Base-by-base conservation (phyloP, 37 sponge, comb jelly and placozoan genomes). In the Mnemiopsis leidyi region DNA sequence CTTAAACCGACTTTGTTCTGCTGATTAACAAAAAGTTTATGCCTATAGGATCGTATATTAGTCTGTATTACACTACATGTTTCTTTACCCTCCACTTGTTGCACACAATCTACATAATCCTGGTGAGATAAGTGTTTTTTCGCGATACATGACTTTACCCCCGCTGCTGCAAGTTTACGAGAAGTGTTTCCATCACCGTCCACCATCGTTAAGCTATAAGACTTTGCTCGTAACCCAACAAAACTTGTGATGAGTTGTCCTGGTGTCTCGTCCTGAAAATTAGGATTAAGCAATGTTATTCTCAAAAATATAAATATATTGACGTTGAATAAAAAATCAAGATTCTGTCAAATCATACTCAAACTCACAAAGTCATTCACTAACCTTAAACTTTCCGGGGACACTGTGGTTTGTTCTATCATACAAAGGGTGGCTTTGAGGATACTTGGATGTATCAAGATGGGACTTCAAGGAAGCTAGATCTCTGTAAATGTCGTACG, bases 171-270 rank as follows among this genome's bases (percentile, higher is more conserved):
- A 40, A 48, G 38, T 38, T 85, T 85, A 13, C 40, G 13, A n/a
- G n/a, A n/a, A n/a, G n/a, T n/a, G n/a, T n/a, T n/a, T n/a, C n/a
- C n/a, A 39, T 40, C 36, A 85, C 9, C 90, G 3, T 85, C 90
- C 5, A 3, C 3, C 9, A 85, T 23, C 5, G 38, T 37, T 3
- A 32, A 16, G 33, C 69, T 32, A 73, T 93, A 93, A 25, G 76
- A 20, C 26, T 93, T 93, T 1, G 32, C 26, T 37, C 93, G 0
- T 75, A 93, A 38, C 1, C 76, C 93, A 73, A 73, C 18, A 93
- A 93, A 76, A 29, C 76, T 61, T 1, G 7, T 36, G 21, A 75
- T 75, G 20, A 68, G 20, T 23, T 73, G 5, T 29, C 76, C 76
- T 5, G 23, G 33, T 1, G 26, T 0, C 23, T 93, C 93, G 26